phyloP scores from a whole-genome alignment of 2,888 invertebrate genomes.

The Thalpophila matura region DNA sequence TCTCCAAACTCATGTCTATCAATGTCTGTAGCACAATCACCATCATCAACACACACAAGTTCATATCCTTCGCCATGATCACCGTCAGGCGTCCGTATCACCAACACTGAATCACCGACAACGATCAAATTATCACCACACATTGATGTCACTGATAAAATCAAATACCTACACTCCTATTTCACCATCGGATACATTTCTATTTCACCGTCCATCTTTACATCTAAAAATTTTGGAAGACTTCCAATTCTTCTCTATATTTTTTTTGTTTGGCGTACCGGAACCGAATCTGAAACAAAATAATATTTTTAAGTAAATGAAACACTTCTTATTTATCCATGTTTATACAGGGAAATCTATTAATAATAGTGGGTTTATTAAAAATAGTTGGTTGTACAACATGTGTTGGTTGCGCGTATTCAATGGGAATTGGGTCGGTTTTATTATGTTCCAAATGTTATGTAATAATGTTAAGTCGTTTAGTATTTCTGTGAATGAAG shows the following conservation, averaged over 20 bases:
- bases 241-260: slow-evolving; percentile 68
- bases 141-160: slow-evolving; percentile 74
- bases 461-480: slow-evolving; percentile 33
- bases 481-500: slow-evolving; percentile 38
- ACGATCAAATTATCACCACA: slow-evolving; percentile 67
- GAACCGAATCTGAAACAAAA: slow-evolving; percentile 78
- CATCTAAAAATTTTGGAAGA: slow-evolving; percentile 70
- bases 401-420: slow-evolving; percentile 35
- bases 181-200: slow-evolving; percentile 32
- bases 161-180: slow-evolving; percentile 39
- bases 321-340: slow-evolving; percentile 63
- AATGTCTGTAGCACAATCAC: slow-evolving; percentile 73
- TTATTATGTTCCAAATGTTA: slow-evolving; percentile 50
- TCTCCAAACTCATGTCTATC: slow-evolving; percentile 80
- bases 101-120: slow-evolving; percentile 68
- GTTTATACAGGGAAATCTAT: slow-evolving; percentile 42
- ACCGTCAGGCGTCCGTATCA: slow-evolving; percentile 68
- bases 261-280: slow-evolving; percentile 65
- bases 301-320: slow-evolving; percentile 71
- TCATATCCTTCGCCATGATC: slow-evolving; percentile 77
- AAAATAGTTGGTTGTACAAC: slow-evolving; percentile 45
- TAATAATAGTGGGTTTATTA: slow-evolving; percentile 53
- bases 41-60: slow-evolving; percentile 74
- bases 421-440: slow-evolving; percentile 61
- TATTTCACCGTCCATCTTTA: slow-evolving; percentile 61